Conservation (phyloP, 2,113 vertebrate genomes). For the Crotalus viridis region DNA sequence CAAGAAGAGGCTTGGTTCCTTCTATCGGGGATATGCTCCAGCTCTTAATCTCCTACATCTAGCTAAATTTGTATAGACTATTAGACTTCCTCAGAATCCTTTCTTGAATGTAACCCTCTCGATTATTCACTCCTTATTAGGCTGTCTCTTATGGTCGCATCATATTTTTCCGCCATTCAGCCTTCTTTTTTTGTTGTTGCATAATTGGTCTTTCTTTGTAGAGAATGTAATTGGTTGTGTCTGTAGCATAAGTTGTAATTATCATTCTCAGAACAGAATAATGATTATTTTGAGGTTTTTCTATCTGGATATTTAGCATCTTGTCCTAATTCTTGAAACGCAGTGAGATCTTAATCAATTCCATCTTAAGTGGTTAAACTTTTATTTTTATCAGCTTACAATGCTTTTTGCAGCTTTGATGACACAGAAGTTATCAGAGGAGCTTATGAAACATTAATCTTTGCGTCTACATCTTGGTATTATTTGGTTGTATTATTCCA, state of each 20-base stretch:
- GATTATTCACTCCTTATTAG: background rate
- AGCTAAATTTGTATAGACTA: background rate
- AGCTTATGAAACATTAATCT: background rate
- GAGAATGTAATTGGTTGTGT: background rate
- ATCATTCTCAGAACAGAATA: constrained; percentile 12
- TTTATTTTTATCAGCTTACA: background rate
- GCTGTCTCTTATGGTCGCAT: background rate
- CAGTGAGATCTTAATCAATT: constrained; percentile 49
- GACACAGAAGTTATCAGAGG: background rate
- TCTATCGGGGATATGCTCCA: too few species aligned
- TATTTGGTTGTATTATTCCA: constrained; percentile 22
- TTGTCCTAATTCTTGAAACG: constrained; percentile 32
- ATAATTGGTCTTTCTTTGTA: constrained; percentile 4
- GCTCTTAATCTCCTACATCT: background rate
- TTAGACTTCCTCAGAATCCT: background rate
- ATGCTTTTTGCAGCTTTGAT: constrained; percentile 48
- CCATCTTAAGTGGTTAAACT: constrained; percentile 35
- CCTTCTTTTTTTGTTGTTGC: background rate
- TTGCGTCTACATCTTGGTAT: background rate
- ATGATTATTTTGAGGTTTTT: constrained; percentile 22
- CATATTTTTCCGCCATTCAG: background rate
- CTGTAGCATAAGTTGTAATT: background rate
- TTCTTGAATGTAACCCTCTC: background rate
- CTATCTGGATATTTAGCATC: constrained; percentile 32
- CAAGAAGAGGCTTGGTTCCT: background rate